Conservation (phyloP, 2,888 invertebrate genomes). For the Temnothorax ravouxi region DNA sequence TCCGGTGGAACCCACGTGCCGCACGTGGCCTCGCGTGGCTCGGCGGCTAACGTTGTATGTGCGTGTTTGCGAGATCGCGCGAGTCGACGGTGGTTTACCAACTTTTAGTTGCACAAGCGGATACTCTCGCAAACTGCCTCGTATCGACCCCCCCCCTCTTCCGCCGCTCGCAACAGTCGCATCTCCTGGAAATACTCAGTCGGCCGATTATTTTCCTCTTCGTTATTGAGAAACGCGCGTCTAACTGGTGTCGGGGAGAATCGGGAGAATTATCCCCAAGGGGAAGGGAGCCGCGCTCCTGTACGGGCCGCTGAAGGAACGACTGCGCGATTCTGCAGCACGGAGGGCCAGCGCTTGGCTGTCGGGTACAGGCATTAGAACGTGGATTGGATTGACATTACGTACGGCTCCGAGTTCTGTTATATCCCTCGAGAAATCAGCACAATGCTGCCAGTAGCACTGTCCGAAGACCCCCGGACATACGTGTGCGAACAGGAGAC, state of each 20-base stretch:
- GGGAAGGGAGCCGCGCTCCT: not conserved
- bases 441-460: conserved; percentile 66
- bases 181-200: not conserved
- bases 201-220: not conserved
- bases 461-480: conserved; percentile 36
- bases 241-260: conserved; percentile 10
- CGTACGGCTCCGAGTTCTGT: conserved; percentile 73
- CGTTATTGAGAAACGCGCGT: conserved; percentile 32
- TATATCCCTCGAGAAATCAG: conserved; percentile 78
- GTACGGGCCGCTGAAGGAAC: conserved; percentile 42
- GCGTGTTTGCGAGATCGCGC: conserved; percentile 10
- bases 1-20: conserved; percentile 33
- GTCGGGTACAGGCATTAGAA: conserved; percentile 68
- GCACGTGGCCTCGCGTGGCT: not conserved
- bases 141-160: not conserved
- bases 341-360: conserved; percentile 29
- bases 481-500: conserved; percentile 24
- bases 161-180: not conserved
- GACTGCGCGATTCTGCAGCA: conserved; percentile 39
- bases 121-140: conserved; percentile 14
- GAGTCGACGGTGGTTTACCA: not conserved
- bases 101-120: conserved; percentile 46
- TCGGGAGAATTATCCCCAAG: not conserved
- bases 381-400: conserved; percentile 77
- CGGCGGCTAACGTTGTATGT: not conserved